Evolutionary conservation across 2,113 vertebrate species (phyloP).

Genomic region (Haemorhous mexicanus): DNA sequence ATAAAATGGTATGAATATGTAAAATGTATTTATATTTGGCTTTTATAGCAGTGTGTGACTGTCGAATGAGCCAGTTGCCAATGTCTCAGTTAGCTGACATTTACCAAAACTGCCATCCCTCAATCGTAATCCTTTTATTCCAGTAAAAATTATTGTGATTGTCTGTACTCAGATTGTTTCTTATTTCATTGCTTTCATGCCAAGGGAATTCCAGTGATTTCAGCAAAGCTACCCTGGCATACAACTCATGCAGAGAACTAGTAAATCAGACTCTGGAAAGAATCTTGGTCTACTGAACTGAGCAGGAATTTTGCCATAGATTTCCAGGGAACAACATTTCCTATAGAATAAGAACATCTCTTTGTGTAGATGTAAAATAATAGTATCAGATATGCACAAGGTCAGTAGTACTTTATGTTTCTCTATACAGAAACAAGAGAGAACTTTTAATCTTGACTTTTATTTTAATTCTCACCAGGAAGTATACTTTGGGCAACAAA

Average conservation of each 20-base stretch:
- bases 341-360: not conserved
- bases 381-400: not conserved
- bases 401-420: not conserved
- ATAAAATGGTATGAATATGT: not conserved
- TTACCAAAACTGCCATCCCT: not conserved
- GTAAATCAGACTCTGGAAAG: not conserved
- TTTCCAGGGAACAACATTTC: not conserved
- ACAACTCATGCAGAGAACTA: not conserved
- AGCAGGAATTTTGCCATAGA: not conserved
- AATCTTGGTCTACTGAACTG: not conserved
- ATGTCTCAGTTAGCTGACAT: not conserved
- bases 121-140: not conserved
- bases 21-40: not conserved
- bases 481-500: not conserved
- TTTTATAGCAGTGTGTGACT: not conserved
- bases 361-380: not conserved
- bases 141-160: not conserved
- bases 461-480: not conserved
- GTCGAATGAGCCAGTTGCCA: not conserved
- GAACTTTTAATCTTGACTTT: not conserved
- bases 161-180: not conserved
- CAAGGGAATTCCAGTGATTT: not conserved
- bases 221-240: not conserved
- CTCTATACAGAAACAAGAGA: not conserved
- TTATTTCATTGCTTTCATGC: not conserved